A percentile compares a stretch with the other conserved stretches of the same genome.
phyloP scores from a whole-genome alignment of 2,888 invertebrate species.

The Saturnia japonica region DNA sequence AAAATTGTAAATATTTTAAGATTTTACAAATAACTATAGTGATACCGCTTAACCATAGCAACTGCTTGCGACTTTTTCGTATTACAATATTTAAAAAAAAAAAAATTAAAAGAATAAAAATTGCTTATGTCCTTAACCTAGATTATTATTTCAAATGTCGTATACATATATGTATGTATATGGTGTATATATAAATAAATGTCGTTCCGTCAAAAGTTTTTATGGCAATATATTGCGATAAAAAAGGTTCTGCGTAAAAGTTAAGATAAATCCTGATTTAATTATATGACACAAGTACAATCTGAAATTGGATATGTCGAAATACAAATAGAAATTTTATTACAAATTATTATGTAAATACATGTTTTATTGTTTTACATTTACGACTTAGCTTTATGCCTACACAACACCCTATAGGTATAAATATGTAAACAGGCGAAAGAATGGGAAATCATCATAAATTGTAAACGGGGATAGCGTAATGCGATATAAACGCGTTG shows the following conservation, averaged over 20 bases:
- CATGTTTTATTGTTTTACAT: conserved; percentile 41
- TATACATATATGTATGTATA: too few relatives aligned
- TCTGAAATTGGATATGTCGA: conserved; percentile 29
- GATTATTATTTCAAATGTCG: too few relatives aligned
- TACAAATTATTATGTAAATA: conserved; percentile 46
- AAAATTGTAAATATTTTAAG: too few relatives aligned
- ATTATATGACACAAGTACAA: conserved; percentile 24
- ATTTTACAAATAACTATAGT: too few relatives aligned
- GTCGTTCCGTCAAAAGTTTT: background rate
- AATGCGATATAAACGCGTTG: conserved; percentile 59
- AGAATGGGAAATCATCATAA: conserved; percentile 56
- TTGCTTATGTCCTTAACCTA: too few relatives aligned
- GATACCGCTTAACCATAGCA: too few relatives aligned
- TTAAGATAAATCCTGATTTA: conserved; percentile 33
- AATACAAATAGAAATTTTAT: conserved; percentile 33
- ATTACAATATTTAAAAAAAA: too few relatives aligned
- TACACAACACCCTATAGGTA: conserved; percentile 17
- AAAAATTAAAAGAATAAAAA: too few relatives aligned
- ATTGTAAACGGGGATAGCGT: conserved; percentile 51
- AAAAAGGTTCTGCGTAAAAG: conserved; percentile 25
- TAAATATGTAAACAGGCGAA: conserved; percentile 39
- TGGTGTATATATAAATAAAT: too few relatives aligned
- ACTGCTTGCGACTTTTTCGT: too few relatives aligned
- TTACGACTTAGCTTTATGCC: conserved; percentile 22
- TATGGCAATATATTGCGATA: background rate